These are phyloP conservation scores for Troides oblongomaculatus DNA, from an alignment of 2,888 invertebrate species.

Conservation along the genomic window DNA sequence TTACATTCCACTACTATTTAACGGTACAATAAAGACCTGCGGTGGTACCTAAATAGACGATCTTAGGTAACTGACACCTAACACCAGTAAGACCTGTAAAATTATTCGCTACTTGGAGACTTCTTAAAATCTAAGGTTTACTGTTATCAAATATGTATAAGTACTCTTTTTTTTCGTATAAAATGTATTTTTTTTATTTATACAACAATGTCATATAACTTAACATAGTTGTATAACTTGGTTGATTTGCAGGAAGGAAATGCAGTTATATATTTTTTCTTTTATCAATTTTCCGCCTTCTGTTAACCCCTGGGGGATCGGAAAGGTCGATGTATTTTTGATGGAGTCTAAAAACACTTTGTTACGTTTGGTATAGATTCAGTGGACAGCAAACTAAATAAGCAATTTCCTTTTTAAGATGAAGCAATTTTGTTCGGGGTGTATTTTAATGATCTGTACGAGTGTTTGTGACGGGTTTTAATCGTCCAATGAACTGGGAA, in stretches of 20 bases:
- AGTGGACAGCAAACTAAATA: constrained; percentile 5
- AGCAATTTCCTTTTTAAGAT: constrained; percentile 12
- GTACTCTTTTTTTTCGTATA: too few species aligned
- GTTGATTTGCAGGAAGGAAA: not conserved
- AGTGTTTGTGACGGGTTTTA: constrained; percentile 12
- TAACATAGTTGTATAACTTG: not conserved
- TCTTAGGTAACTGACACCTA: too few species aligned
- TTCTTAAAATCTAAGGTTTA: too few species aligned
- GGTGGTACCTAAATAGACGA: too few species aligned
- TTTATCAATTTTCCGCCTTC: not conserved
- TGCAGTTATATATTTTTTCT: not conserved
- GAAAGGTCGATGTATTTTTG: constrained; percentile 14
- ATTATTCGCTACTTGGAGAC: too few species aligned
- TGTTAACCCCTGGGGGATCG: not conserved
- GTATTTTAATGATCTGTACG: constrained; percentile 1
- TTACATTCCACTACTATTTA: too few species aligned
- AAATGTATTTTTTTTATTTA: too few species aligned
- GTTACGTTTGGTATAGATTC: constrained; percentile 11
- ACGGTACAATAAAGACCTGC: too few species aligned
- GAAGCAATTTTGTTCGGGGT: constrained; percentile 17
- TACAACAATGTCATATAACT: too few species aligned
- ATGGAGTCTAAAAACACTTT: constrained; percentile 15
- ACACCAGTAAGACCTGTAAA: too few species aligned
- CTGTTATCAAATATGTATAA: too few species aligned
- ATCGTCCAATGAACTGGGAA: constrained; percentile 1